Evolutionary conservation across 2,113 vertebrate species (phyloP), one percentile per base, ranked within the genome.

Genomic region (Pachypanchax playfairii): DNA sequence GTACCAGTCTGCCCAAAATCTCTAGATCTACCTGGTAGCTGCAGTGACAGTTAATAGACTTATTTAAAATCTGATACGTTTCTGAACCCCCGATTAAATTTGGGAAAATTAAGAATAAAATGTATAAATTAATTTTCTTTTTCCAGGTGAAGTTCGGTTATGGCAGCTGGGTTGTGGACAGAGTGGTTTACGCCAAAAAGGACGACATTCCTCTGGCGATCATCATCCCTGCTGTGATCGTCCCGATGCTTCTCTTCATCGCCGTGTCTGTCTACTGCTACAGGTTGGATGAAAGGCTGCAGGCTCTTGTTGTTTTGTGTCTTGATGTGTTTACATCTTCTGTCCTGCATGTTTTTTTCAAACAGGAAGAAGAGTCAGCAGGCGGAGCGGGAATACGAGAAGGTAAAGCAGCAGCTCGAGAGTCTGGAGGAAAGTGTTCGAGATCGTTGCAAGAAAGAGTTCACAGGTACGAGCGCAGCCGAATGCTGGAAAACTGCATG

Each of bases 361-460:
- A 3, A 43, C 77, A 99, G 96, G 91, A 94, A 96, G 83, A 94
- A 98, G 90, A 99, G 97, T 82, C 96, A 92, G 77, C 96, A 98
- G 90, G 97, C 96, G 0, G 96, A 99, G 58, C 91, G 96, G 0
- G 96, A 98, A 50, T 98, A 98, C 3, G 96, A 98, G 88, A 98
- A 99, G 86, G 95, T 99, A 60, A 96, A 91, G 72, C 94, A 95
- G 46, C 96, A 98, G 62, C 92, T 99, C 61, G 96, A 96, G 74
- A 96, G 93, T 56, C 82, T 99, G 83, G 97, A 99, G 82, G 97
- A 98, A 68, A 98, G 96, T 0, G 96, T 99, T 18, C 89, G 96
- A 5, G 96, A 99, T 71, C 94, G 95, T 42, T 98, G 96, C 93
- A 98, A 98, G 89, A 98, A 98, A 66, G 97, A 99, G 82, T 98